Base-by-base conservation (phyloP, 1,140 invertebrate species). In the Panagrolaimus sp. region DNA sequence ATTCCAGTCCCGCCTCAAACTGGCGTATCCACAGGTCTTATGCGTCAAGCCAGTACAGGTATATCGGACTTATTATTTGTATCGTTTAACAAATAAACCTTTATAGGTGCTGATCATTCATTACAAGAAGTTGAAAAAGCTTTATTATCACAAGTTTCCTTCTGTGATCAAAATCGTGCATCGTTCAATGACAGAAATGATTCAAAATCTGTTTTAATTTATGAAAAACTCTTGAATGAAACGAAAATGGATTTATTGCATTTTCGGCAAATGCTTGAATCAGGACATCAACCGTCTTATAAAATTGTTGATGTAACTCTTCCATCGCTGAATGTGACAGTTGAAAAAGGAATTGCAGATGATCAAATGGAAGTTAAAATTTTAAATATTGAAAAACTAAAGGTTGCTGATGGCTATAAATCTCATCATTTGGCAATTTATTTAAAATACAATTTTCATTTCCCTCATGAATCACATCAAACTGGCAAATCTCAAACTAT, bases 361-460 rank as follows among this genome's bases (percentile, higher is more conserved):
- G 51, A 57, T 57, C 51, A 57, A 20, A 20, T 57, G 9, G 51
- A 57, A 16, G 27, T 57, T 27, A 57, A 57, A 57, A 27, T 57
- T 20, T 14, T 57, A 1, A 27, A 27, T 25, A 57, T 57, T 16
- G 51, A 57, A 25, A 57, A 57, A 16, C n/a, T 57, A 27, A 57
- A 57, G n/a, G 51, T 57, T 57, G 51, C 51, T 20, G 51, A 57
- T 11, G 51, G 51, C 11, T 57, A 57, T 27, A 57, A 57, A 16
- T 27, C n/a, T 0, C 51, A 57, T 13, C 51, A 57, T 57, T 27
- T 57, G 20, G 51, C 51, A 20, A 57, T 57, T 20, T 57, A 57
- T 13, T 20, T 57, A 2, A 57, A 57, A 57, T 20, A 25, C 9
- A 57, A 20, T 11, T 57, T 57, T 57, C 20, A 27, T 25, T 57